Percentiles rank a stretch among this genome's conserved stretches.
phyloP scores from a whole-genome alignment of 2,113 vertebrate species.

The Plotosus lineatus region DNA sequence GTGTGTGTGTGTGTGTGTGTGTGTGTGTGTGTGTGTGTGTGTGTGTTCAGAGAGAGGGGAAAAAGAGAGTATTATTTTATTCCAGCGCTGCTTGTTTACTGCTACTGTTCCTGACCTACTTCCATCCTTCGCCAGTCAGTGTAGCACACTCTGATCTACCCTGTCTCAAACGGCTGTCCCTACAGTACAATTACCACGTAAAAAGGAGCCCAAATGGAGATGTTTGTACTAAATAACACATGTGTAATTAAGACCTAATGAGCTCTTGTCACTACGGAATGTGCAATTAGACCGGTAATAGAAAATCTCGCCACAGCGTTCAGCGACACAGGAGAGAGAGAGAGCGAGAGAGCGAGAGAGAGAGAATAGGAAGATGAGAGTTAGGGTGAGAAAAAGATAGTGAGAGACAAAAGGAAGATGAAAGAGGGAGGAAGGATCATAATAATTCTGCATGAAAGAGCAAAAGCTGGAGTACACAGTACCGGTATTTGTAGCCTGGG shows the following conservation, averaged over 20 bases:
- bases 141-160: constrained; percentile 62
- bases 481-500: too few species aligned
- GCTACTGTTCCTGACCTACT: constrained; percentile 76
- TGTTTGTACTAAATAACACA: constrained; percentile 99
- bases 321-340: constrained; percentile 64
- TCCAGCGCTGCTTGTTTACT: constrained; percentile 77
- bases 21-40: constrained; percentile 57
- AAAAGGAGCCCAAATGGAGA: constrained; percentile 95
- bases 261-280: constrained; percentile 99
- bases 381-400: too few species aligned
- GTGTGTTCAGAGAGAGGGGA: constrained; percentile 61
- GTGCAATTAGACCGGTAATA: constrained; percentile 99
- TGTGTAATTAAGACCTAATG: constrained; percentile 99
- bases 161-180: constrained; percentile 79
- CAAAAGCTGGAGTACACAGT: background rate
- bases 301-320: constrained; percentile 58
- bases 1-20: constrained; percentile 62
- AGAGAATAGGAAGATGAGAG: background rate
- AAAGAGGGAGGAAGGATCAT: background rate
- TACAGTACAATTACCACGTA: constrained; percentile 89
- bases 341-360: constrained; percentile 22
- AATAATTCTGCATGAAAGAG: background rate
- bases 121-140: constrained; percentile 67
- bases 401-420: background rate
- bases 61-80: constrained; percentile 74